Evolutionary conservation across 2,888 invertebrate species (phyloP).

Genomic region (Drosophila koepferae): DNA sequence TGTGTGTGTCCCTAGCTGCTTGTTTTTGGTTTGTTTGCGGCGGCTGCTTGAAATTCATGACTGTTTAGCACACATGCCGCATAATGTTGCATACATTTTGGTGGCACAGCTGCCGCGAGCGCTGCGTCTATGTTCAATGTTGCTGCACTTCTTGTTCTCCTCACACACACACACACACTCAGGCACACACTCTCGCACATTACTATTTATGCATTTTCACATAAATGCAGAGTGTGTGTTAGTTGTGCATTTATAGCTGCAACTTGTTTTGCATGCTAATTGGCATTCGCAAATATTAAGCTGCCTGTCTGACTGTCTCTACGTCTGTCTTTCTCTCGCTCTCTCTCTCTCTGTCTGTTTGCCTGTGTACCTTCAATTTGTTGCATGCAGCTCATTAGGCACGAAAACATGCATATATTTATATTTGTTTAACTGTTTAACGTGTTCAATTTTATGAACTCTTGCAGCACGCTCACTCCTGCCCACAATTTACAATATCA

Average conservation of each 20-base stretch:
- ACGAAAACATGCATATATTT: slow-evolving; percentile 38
- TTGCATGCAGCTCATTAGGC: slow-evolving; percentile 61
- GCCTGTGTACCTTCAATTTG: slow-evolving; percentile 52
- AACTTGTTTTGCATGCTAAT: slow-evolving; percentile 80
- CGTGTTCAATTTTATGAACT: slow-evolving; percentile 32
- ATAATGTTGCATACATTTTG: slow-evolving; percentile 78
- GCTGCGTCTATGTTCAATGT: slow-evolving; percentile 37
- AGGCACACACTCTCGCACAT: neutral
- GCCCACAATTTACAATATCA: neutral
- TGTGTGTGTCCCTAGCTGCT: slow-evolving; percentile 4
- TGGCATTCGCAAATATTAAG: slow-evolving; percentile 45
- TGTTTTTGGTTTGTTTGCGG: slow-evolving; percentile 43
- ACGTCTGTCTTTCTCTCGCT: neutral
- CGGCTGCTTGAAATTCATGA: slow-evolving; percentile 77
- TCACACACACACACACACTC: slow-evolving; percentile 3
- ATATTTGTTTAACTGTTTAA: slow-evolving; percentile 40
- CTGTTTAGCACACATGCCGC: slow-evolving; percentile 80
- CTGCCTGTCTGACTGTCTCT: slow-evolving; percentile 1
- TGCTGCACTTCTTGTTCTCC: slow-evolving; percentile 38
- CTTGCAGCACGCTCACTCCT: slow-evolving; percentile 3
- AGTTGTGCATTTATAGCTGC: slow-evolving; percentile 68
- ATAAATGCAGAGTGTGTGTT: slow-evolving; percentile 59
- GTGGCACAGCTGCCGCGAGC: slow-evolving; percentile 53
- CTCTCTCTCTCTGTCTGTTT: neutral
- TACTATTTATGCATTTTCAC: slow-evolving; percentile 71